Conservation (phyloP, 2,888 invertebrate genomes). For the Oxycera nigricornis region DNA sequence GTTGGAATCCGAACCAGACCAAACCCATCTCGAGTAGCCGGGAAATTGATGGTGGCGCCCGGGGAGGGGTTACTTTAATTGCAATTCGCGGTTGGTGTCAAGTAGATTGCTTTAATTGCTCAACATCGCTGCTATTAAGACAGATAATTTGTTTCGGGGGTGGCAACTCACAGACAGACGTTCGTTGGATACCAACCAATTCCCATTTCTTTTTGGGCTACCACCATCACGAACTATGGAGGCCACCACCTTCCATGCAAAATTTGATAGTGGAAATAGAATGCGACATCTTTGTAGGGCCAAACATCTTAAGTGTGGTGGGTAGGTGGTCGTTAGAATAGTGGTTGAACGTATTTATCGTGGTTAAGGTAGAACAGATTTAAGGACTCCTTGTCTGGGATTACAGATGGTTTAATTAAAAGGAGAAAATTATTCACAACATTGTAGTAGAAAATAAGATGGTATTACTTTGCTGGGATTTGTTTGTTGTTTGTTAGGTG, state of each 20-base stretch:
- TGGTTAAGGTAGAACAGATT: conserved; percentile 8
- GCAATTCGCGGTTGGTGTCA: conserved; percentile 53
- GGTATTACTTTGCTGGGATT: conserved; percentile 9
- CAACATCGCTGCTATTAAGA: conserved; percentile 52
- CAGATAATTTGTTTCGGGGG: conserved; percentile 54
- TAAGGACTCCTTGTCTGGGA: conserved; percentile 36
- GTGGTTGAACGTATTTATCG: neutral
- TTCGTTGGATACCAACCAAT: conserved; percentile 17
- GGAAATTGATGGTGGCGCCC: neutral
- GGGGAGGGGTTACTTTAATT: conserved; percentile 53
- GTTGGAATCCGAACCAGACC: neutral
- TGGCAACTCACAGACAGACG: conserved; percentile 31
- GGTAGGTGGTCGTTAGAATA: too few species aligned
- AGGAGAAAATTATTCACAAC: conserved; percentile 37
- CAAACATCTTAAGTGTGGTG: neutral
- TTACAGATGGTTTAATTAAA: conserved; percentile 41
- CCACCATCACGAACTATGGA: too few species aligned
- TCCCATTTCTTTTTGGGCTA: neutral
- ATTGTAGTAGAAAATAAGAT: conserved; percentile 22
- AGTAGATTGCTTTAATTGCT: conserved; percentile 54
- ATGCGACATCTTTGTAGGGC: conserved; percentile 4
- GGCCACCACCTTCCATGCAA: neutral
- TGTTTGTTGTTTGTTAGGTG: neutral
- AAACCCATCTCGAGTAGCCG: neutral
- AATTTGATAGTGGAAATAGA: neutral